These are phyloP conservation scores for Malurus leucopterus DNA, from an alignment of 2,797 vertebrate species.

Conservation along the genomic window DNA sequence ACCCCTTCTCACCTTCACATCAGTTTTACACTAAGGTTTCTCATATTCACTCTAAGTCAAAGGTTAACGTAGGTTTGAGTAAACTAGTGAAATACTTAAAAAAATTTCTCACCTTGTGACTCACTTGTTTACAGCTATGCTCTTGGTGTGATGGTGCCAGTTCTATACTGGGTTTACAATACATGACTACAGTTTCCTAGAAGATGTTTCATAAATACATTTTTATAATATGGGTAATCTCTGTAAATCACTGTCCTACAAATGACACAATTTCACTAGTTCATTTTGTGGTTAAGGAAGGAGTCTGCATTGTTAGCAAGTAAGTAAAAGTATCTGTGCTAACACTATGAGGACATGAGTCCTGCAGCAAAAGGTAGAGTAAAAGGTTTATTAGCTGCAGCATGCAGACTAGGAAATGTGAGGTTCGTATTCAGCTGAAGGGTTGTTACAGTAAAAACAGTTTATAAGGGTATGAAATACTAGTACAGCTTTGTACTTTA, in stretches of 20 bases:
- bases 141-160: not conserved
- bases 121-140: not conserved
- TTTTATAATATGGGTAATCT: not conserved
- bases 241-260: not conserved
- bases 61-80: not conserved
- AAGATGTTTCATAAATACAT: not conserved
- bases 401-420: not conserved
- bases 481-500: not conserved
- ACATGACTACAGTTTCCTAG: not conserved
- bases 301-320: not conserved
- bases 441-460: not conserved
- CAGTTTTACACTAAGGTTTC: not conserved
- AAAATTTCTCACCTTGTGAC: not conserved
- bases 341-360: not conserved
- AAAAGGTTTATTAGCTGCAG: not conserved
- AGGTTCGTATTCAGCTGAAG: not conserved
- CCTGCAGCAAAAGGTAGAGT: not conserved
- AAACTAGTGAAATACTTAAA: not conserved
- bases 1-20: not conserved
- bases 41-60: not conserved
- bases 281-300: not conserved
- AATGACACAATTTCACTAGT: not conserved
- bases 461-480: not conserved
- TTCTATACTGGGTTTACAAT: not conserved
- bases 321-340: not conserved